Evolutionary conservation across 2,797 vertebrate species (phyloP), one percentile per base, ranked within the genome.

Genomic region (Notoglanidium macrostoma): DNA sequence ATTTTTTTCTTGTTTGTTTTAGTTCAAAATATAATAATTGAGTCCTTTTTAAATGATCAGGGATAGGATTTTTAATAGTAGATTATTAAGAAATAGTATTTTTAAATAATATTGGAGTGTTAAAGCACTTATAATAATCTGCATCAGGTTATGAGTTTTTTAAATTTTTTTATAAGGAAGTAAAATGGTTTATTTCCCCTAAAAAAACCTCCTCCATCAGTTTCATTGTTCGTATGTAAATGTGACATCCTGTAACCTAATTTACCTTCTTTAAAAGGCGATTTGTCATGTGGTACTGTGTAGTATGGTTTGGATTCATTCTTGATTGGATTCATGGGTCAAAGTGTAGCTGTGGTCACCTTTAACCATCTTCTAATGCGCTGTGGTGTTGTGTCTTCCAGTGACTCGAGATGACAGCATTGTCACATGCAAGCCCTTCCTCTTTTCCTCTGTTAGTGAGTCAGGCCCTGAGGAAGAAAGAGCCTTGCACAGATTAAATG

Each of bases 241-340:
- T 23, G 0, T 29, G 14, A 23, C 11, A 9, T 65, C 79, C 29
- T 77, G 29, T 65, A 65, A 55, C 32, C 26, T 44, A 32, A n/a
- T 15, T 86, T 17, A 26, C 5, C 21, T 46, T 35, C 29, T 63
- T 54, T 67, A n/a, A 55, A 40, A 9, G 26, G 9, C 44, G 9
- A 55, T 3, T 0, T 44, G 59, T n/a, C 15, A 14, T n/a, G 59
- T 32, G 49, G 17, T 1, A 32, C 51, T 32, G n/a, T 79, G 21
- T 78, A 29, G 40, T 72, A 84, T 83, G 83, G 59, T 80, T 83
- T 84, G 81, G 57, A 26, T 61, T 51, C 29, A 76, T n/a, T 40
- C 72, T 26, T 73, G 35, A 35, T 35, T 35, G 35, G 35, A 35
- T 35, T 35, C 35, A 35, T 35, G 70, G 85, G 77, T 84, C n/a